phyloP scores from a whole-genome alignment of 2,888 invertebrate genomes.

The Lycia hirtaria region DNA sequence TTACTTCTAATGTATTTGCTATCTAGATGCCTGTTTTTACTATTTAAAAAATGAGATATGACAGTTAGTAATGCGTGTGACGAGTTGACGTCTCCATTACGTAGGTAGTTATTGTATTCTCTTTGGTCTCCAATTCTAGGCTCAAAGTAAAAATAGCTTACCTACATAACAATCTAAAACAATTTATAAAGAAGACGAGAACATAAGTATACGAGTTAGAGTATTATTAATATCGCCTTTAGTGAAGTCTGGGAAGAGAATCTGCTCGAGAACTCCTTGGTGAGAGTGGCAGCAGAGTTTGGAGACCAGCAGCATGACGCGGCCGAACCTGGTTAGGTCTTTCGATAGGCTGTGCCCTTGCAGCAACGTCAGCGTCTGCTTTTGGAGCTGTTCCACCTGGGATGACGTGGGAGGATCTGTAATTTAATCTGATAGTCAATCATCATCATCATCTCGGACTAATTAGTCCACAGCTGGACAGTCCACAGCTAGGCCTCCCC shows the following conservation, averaged over 20 bases:
- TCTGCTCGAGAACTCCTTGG: conserved; percentile 81
- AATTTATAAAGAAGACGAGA: conserved; percentile 47
- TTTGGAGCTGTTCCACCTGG: conserved; percentile 89
- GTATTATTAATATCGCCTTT: conserved; percentile 61
- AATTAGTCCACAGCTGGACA: no score
- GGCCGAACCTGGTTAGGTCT: conserved; percentile 88
- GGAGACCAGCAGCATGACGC: conserved; percentile 90
- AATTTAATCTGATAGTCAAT: neutral
- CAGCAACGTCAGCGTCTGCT: conserved; percentile 91
- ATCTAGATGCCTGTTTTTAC: no score
- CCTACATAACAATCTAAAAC: no score
- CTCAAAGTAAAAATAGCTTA: no score
- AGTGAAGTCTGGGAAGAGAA: conserved; percentile 91
- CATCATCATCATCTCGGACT: no score
- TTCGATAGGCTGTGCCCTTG: conserved; percentile 88
- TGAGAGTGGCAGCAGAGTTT: conserved; percentile 79
- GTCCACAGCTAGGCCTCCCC: no score
- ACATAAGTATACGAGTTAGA: conserved; percentile 65
- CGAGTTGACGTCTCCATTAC: no score
- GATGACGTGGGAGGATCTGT: conserved; percentile 56
- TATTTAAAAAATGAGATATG: no score
- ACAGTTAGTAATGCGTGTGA: no score
- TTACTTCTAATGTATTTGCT: no score
- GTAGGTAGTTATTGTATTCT: no score
- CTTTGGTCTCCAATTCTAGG: no score